phyloP scores from a whole-genome alignment of 2,113 vertebrate species.

The Coreoperca whiteheadi region DNA sequence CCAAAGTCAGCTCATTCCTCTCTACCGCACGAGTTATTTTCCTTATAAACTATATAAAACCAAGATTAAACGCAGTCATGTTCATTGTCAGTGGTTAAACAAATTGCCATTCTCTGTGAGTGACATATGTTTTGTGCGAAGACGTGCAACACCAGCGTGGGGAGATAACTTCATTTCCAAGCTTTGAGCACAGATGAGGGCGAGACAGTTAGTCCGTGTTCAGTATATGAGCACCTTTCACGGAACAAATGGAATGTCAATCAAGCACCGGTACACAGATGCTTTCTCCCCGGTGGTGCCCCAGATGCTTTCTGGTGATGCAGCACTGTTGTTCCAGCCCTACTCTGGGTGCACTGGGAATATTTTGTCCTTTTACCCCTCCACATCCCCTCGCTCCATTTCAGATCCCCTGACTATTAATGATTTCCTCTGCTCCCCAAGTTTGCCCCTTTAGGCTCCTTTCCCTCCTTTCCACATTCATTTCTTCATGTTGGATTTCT shows the following conservation, averaged over 20 bases:
- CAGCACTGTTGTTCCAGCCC: conserved; percentile 77
- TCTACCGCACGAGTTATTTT: conserved; percentile 31
- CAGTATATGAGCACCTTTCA: conserved; percentile 80
- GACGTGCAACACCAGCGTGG: conserved; percentile 24
- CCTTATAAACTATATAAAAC: conserved; percentile 31
- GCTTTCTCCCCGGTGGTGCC: conserved; percentile 66
- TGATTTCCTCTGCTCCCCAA: conserved; percentile 50
- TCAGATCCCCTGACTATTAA: conserved; percentile 68
- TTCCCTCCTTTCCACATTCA: conserved; percentile 14
- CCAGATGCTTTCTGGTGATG: conserved; percentile 77
- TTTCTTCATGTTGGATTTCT: conserved; percentile 2
- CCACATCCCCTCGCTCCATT: conserved; percentile 66
- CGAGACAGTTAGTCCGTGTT: conserved; percentile 77
- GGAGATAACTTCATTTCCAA: conserved; percentile 75
- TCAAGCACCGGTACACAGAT: conserved; percentile 78
- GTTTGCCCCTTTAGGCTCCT: conserved; percentile 37
- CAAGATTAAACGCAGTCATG: conserved; percentile 64
- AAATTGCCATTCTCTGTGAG: conserved; percentile 74
- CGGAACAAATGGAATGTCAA: conserved; percentile 83
- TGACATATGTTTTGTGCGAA: conserved; percentile 73
- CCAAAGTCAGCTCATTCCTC: conserved; percentile 26
- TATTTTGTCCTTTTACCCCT: conserved; percentile 81
- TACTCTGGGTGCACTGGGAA: conserved; percentile 81
- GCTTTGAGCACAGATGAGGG: conserved; percentile 78
- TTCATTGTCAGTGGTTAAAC: conserved; percentile 73